Base-by-base conservation (phyloP, 2,797 vertebrate species). In the Catharus ustulatus region DNA sequence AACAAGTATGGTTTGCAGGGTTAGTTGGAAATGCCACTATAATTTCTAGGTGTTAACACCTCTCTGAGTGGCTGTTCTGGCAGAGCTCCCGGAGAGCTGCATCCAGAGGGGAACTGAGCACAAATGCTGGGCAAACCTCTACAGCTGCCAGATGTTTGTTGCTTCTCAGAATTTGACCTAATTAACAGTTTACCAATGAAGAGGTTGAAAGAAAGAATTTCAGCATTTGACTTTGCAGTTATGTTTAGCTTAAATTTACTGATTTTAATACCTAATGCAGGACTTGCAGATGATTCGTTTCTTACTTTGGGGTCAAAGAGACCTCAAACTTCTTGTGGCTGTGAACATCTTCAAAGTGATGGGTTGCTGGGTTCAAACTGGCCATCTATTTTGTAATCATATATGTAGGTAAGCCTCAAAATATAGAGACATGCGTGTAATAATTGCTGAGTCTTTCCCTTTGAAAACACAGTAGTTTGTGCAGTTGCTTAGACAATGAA, bases 1-100 rank as follows among this genome's bases (percentile, higher is more conserved):
- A 98, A 97, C 97, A 97, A 93, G 97, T 97, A 93, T 75, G 48
- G 86, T 73, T 91, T 95, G 36, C 45, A 81, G 95, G 91, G 71
- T 79, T 87, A 93, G 93, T 92, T 97, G 82, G 89, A 74, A 93
- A 84, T 67, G 66, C 51, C 81, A 29, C 87, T 89, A 71, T 96
- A 90, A 96, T 97, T 97, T 96, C 86, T 46, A 59, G 64, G 64
- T 76, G 52, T 83, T 89, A 84, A 82, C 62, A 51, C 61, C 59
- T 62, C 75, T 90, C 46, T 36, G 78, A 75, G 68, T 11, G 42
- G 30, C n/a, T 79, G 42, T 58, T 81, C 74, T 84, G 76, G 62
- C 57, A 59, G 54, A 81, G 71, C 58, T 92, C 80, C 66, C 9
- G 0, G 51, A 54, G 83, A 94, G 22, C 68, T 8, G 34, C 57